Conservation (phyloP, 2,888 invertebrate species). For the Cyrtodaria siliqua region DNA sequence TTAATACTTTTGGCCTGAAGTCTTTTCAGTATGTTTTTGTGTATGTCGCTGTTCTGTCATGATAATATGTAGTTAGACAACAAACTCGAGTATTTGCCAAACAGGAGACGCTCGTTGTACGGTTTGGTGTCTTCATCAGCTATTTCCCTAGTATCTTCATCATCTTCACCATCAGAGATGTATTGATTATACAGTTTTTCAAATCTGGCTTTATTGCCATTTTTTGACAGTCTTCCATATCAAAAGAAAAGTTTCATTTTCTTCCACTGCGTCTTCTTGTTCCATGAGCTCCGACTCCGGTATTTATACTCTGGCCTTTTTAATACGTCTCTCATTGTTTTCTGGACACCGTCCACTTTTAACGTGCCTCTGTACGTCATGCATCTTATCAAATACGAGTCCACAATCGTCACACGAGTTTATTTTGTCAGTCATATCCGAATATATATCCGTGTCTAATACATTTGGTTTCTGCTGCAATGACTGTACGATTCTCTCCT, state of each 20-base stretch:
- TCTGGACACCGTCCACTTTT: constrained; percentile 43
- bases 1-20: too few species aligned
- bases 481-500: too few species aligned
- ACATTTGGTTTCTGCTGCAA: not conserved
- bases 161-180: constrained; percentile 15
- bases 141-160: constrained; percentile 22
- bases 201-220: constrained; percentile 5
- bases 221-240: constrained; percentile 13
- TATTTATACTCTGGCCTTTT: constrained; percentile 23
- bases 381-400: constrained; percentile 19
- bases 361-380: constrained; percentile 43
- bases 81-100: too few species aligned
- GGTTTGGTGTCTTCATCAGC: too few species aligned
- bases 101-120: too few species aligned
- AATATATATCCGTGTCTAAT: not conserved
- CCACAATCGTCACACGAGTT: constrained; percentile 45
- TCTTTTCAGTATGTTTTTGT: too few species aligned
- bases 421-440: constrained; percentile 21
- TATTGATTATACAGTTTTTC: constrained; percentile 16
- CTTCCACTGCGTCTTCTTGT: constrained; percentile 18
- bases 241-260: constrained; percentile 16
- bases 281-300: constrained; percentile 3
- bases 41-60: too few species aligned
- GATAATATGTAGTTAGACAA: too few species aligned
- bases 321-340: constrained; percentile 5